Conservation (phyloP, 2,888 invertebrate species). For the Xiphydria camelus region DNA sequence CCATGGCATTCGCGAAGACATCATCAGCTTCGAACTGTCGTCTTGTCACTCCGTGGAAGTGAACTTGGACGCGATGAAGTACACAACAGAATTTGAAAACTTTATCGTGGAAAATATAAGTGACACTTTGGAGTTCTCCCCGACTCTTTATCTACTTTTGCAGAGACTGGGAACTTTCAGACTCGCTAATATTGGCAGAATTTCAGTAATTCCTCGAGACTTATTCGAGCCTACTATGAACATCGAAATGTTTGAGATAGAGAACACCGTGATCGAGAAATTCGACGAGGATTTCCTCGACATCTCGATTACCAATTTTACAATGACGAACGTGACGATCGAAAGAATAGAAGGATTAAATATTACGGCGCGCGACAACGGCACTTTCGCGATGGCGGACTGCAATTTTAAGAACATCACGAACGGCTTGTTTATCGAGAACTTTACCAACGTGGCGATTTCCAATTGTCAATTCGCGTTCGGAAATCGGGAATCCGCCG, state of each 20-base stretch:
- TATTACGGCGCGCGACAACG: conserved; percentile 28
- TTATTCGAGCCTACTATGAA: conserved; percentile 30
- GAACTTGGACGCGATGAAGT: conserved; percentile 29
- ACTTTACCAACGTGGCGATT: conserved; percentile 34
- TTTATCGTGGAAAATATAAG: conserved; percentile 39
- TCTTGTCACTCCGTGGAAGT: conserved; percentile 34
- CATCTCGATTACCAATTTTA: conserved; percentile 25
- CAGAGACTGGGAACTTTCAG: conserved; percentile 24
- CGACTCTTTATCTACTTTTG: too few relatives aligned
- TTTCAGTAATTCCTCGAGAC: conserved; percentile 29
- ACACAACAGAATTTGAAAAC: conserved; percentile 26
- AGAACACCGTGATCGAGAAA: conserved; percentile 31
- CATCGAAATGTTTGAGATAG: conserved; percentile 34
- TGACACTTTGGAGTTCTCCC: conserved; percentile 24
- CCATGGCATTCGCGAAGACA: conserved; percentile 31
- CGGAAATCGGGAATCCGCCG: conserved; percentile 30
- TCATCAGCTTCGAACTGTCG: conserved; percentile 30
- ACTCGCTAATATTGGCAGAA: conserved; percentile 31
- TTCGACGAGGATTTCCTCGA: conserved; percentile 37
- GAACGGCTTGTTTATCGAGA: conserved; percentile 29
- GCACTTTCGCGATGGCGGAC: conserved; percentile 28
- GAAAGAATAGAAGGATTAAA: conserved; percentile 28
- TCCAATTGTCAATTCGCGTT: conserved; percentile 35
- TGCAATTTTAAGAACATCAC: conserved; percentile 29
- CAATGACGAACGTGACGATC: conserved; percentile 38